Conservation (phyloP, 2,888 invertebrate genomes). For the Drosophila macrospina region DNA sequence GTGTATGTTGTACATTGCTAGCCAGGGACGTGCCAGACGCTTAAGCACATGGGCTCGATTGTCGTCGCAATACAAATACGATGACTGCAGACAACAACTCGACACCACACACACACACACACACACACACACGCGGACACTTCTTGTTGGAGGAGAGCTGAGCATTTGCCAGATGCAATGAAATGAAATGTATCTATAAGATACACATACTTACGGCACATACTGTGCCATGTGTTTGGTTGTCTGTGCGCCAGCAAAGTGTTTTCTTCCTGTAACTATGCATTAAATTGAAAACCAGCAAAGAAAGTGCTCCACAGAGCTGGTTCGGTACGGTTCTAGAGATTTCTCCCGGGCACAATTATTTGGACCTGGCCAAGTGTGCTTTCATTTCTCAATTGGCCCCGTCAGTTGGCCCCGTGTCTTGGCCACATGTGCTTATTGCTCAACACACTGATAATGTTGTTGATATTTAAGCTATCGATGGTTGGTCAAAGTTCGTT, state of each 20-base stretch:
- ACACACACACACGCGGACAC: constrained; percentile 15
- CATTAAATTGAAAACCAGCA: constrained; percentile 73
- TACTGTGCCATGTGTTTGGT: constrained; percentile 4
- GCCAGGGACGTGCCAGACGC: constrained; percentile 58
- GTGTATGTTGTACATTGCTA: constrained; percentile 35
- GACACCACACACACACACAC: constrained; percentile 11
- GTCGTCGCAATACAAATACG: constrained; percentile 66
- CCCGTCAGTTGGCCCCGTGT: constrained; percentile 13
- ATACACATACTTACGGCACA: constrained; percentile 35
- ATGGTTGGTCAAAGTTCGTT: constrained; percentile 64
- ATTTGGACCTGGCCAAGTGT: constrained; percentile 36
- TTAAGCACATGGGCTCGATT: constrained; percentile 67
- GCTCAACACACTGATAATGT: constrained; percentile 56
- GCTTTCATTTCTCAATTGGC: constrained; percentile 69
- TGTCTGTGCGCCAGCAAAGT: constrained; percentile 25
- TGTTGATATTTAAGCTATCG: constrained; percentile 67
- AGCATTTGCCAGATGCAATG: constrained; percentile 63
- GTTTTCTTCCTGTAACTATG: constrained; percentile 72
- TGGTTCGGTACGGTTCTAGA: constrained; percentile 59
- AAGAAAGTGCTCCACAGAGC: constrained; percentile 68
- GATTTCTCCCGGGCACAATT: constrained; percentile 76
- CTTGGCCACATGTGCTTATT: constrained; percentile 33
- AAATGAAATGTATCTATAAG: constrained; percentile 69
- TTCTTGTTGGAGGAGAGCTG: constrained; percentile 32
- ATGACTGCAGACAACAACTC: constrained; percentile 11